Conservation (phyloP, 2,888 invertebrate species). For the Clistopyga incitator region DNA sequence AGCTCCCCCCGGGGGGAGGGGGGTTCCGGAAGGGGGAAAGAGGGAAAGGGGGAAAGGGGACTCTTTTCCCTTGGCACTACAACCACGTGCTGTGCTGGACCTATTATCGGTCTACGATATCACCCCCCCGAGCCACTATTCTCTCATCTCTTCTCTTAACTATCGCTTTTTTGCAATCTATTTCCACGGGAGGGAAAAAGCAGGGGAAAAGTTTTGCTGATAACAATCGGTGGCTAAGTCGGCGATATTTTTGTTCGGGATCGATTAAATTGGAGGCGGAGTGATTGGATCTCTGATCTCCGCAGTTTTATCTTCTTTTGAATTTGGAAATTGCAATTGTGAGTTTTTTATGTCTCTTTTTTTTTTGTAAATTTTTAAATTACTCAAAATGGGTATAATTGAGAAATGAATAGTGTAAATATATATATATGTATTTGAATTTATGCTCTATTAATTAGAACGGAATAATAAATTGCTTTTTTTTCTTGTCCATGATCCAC, state of each 20-base stretch:
- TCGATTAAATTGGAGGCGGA: slow-evolving; percentile 29
- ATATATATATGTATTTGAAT: no score
- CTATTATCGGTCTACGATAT: slow-evolving; percentile 76
- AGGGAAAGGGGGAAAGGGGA: no score
- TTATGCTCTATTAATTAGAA: no score
- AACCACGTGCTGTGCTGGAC: slow-evolving; percentile 42
- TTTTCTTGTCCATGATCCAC: no score
- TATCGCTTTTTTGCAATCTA: slow-evolving; percentile 57
- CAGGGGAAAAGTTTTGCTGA: slow-evolving; percentile 50
- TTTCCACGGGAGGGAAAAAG: slow-evolving; percentile 46
- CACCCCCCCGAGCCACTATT: slow-evolving; percentile 53
- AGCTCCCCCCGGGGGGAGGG: slow-evolving; percentile 48
- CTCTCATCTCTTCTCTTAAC: slow-evolving; percentile 42
- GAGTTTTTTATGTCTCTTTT: background rate
- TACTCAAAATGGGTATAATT: no score
- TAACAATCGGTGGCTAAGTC: slow-evolving; percentile 22
- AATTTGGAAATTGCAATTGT: no score
- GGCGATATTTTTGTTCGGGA: slow-evolving; percentile 29
- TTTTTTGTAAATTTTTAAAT: background rate
- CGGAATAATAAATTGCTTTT: no score
- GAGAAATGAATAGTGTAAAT: no score
- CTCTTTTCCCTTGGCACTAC: slow-evolving; percentile 18
- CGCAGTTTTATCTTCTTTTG: no score
- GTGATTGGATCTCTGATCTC: slow-evolving; percentile 42
- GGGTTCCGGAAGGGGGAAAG: no score